These are phyloP conservation scores for Zosterops hypoxanthus DNA, from an alignment of 2,113 vertebrate genomes.

Conservation along the genomic window DNA sequence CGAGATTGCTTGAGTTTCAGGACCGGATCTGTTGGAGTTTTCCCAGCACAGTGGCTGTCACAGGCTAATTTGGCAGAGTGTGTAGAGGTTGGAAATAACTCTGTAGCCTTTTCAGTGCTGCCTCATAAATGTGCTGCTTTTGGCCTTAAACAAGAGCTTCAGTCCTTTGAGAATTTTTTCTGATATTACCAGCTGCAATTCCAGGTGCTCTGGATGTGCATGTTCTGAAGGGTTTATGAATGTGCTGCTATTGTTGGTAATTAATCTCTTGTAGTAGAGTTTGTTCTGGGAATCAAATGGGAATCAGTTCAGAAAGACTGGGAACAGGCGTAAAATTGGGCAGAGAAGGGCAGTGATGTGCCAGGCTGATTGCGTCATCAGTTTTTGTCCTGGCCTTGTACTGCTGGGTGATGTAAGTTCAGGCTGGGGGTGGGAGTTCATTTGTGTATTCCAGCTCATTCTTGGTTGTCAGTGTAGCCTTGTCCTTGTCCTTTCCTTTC, in stretches of 20 bases:
- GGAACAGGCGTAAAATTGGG: not conserved
- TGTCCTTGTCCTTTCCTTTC: not conserved
- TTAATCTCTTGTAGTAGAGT: not conserved
- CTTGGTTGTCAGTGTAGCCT: not conserved
- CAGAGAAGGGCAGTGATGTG: not conserved
- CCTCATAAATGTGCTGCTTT: not conserved
- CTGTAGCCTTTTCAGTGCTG: not conserved
- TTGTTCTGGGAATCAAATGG: conserved; percentile 1
- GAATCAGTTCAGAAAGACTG: not conserved
- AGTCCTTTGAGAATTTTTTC: not conserved
- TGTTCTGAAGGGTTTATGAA: not conserved
- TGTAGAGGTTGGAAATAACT: not conserved
- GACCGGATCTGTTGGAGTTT: not conserved
- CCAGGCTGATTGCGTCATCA: not conserved
- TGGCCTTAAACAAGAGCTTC: not conserved
- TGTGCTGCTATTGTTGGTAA: not conserved
- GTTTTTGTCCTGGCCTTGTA: not conserved
- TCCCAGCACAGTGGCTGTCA: not conserved
- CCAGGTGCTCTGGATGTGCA: not conserved
- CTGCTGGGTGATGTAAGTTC: not conserved
- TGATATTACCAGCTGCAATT: not conserved
- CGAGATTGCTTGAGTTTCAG: not conserved
- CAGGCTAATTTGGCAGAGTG: not conserved
- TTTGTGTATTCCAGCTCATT: not conserved
- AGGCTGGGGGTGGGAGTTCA: not conserved